Conservation (phyloP, 2,888 invertebrate species). For the Frankliniella intonsa region DNA sequence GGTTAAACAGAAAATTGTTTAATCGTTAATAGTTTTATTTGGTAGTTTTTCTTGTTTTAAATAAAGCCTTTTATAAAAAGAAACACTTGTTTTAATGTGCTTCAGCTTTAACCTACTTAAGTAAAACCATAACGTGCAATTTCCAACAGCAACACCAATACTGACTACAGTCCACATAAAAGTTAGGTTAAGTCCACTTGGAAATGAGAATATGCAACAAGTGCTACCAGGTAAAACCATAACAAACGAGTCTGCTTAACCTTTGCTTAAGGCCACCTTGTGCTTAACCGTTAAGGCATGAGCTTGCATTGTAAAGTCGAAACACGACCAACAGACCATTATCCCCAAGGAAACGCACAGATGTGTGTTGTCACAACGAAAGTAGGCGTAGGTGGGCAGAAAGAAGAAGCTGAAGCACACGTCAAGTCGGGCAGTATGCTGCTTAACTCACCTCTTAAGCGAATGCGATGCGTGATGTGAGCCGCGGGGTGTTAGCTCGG, state of each 20-base stretch:
- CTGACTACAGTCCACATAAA: neutral
- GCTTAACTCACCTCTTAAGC: neutral
- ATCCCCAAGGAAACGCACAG: neutral
- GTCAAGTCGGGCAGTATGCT: neutral
- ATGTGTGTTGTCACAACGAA: neutral
- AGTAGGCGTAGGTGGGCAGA: neutral
- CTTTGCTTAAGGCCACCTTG: neutral
- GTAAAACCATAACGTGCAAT: neutral
- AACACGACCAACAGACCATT: neutral
- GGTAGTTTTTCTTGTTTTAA: neutral
- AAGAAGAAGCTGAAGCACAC: neutral
- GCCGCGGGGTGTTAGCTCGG: neutral
- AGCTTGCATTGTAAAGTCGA: neutral
- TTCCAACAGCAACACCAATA: neutral
- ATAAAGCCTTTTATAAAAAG: neutral
- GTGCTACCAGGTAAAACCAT: neutral
- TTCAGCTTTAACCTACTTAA: neutral
- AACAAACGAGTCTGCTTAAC: neutral
- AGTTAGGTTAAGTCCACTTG: neutral
- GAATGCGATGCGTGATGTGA: neutral
- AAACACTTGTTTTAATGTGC: neutral
- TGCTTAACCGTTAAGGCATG: neutral
- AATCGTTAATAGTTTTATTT: neutral
- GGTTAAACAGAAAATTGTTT: neutral
- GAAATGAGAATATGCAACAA: slow-evolving; percentile 1